Conservation (phyloP, 2,888 invertebrate species). For the Laspeyria flexula region DNA sequence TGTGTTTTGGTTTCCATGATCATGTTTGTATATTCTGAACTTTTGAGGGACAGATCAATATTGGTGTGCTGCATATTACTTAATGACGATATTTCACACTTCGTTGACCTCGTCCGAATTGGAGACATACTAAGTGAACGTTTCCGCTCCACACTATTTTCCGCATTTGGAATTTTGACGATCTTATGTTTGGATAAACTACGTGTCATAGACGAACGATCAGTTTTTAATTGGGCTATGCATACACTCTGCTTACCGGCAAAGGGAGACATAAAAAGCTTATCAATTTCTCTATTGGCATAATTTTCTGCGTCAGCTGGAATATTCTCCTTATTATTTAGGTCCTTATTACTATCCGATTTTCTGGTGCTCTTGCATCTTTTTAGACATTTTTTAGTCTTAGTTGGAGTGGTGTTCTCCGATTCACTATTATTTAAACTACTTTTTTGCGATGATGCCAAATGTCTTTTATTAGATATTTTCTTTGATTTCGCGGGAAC, state of each 20-base stretch:
- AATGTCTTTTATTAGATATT: slow-evolving; percentile 48
- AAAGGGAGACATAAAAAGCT: slow-evolving; percentile 46
- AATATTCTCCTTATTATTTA: slow-evolving; percentile 68
- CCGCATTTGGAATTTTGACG: slow-evolving; percentile 46
- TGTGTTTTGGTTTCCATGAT: slow-evolving; percentile 45
- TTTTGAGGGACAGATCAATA: slow-evolving; percentile 13
- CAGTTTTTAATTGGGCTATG: slow-evolving; percentile 55
- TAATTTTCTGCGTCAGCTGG: slow-evolving; percentile 58
- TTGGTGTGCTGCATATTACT: not conserved
- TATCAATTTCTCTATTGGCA: slow-evolving; percentile 40
- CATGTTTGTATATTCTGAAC: slow-evolving; percentile 42
- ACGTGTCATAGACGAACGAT: slow-evolving; percentile 39
- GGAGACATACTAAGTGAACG: slow-evolving; percentile 34
- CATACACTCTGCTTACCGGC: slow-evolving; percentile 52
- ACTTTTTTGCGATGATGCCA: slow-evolving; percentile 53
- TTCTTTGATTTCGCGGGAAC: slow-evolving; percentile 48
- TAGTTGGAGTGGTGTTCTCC: slow-evolving; percentile 50
- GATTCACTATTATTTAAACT: slow-evolving; percentile 52
- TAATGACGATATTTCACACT: slow-evolving; percentile 35
- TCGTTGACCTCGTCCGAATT: slow-evolving; percentile 42
- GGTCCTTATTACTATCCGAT: slow-evolving; percentile 41
- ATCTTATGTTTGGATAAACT: slow-evolving; percentile 48
- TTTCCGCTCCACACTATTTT: slow-evolving; percentile 39
- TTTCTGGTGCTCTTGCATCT: slow-evolving; percentile 52
- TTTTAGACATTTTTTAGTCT: slow-evolving; percentile 57